Conservation (phyloP, 2,113 vertebrate genomes). For the Hepsetus odoe region DNA sequence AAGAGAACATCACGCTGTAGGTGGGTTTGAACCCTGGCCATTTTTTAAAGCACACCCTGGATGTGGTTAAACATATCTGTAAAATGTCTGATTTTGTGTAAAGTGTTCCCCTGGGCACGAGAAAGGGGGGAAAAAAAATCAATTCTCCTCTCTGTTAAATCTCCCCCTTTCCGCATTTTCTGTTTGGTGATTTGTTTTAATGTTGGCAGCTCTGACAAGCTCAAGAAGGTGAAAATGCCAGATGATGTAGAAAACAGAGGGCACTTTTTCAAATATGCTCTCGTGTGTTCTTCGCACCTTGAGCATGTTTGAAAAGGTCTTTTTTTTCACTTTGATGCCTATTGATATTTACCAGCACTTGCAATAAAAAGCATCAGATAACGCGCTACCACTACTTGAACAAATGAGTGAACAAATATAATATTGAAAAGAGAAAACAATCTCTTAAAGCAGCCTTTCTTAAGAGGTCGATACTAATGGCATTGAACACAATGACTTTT, state of each 20-base stretch:
- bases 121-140: slow-evolving; percentile 48
- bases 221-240: slow-evolving; percentile 52
- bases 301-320: slow-evolving; percentile 15
- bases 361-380: slow-evolving; percentile 38
- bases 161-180: slow-evolving; percentile 39
- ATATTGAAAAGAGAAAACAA: slow-evolving; percentile 21
- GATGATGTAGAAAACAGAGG: slow-evolving; percentile 38
- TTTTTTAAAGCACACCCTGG: slow-evolving; percentile 33
- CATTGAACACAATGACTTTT: slow-evolving; percentile 18
- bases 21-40: slow-evolving; percentile 21
- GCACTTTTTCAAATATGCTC: slow-evolving; percentile 39
- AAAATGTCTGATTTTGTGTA: slow-evolving; percentile 46
- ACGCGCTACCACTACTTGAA: slow-evolving; percentile 27
- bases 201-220: slow-evolving; percentile 53
- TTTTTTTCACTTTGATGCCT: slow-evolving; percentile 16
- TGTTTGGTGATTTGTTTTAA: slow-evolving; percentile 55
- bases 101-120: slow-evolving; percentile 40
- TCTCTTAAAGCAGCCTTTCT: slow-evolving; percentile 12
- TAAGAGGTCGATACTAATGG: slow-evolving; percentile 6
- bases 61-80: slow-evolving; percentile 47
- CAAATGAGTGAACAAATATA: slow-evolving; percentile 23
- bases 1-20: not conserved
- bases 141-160: slow-evolving; percentile 52
- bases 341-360: slow-evolving; percentile 19
- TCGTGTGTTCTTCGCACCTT: slow-evolving; percentile 39